phyloP scores from a whole-genome alignment of 2,797 vertebrate genomes.

The Melanotaenia trifasciata region DNA sequence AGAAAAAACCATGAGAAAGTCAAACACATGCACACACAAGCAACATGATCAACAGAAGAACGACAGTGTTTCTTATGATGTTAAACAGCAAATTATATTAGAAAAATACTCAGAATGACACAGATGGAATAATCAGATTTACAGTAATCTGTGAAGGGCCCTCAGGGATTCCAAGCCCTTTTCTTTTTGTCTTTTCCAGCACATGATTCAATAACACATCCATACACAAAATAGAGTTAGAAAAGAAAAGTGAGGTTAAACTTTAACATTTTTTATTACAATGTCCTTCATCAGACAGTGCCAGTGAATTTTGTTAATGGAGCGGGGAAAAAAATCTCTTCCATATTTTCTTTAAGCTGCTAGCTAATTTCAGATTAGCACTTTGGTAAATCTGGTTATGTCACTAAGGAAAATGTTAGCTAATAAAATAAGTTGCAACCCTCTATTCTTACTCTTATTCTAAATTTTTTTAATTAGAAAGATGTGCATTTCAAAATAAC shows the following conservation, averaged over 20 bases:
- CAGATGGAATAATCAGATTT: constrained; percentile 19
- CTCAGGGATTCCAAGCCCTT: constrained; percentile 12
- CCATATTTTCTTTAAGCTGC: too few species aligned
- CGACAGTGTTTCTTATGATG: background rate
- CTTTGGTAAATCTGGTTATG: too few species aligned
- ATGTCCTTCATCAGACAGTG: background rate
- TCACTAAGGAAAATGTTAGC: too few species aligned
- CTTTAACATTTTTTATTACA: background rate
- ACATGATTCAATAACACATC: background rate
- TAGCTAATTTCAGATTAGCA: too few species aligned
- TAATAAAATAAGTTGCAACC: too few species aligned
- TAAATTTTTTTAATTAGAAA: too few species aligned
- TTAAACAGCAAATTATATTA: constrained; percentile 14
- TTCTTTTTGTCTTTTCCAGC: constrained; percentile 7
- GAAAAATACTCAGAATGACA: constrained; percentile 15
- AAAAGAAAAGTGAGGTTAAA: too few species aligned
- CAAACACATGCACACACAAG: background rate
- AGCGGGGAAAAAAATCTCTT: too few species aligned
- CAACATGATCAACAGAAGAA: constrained; percentile 1
- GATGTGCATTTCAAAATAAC: too few species aligned
- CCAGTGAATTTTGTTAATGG: background rate
- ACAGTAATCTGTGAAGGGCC: constrained; percentile 10
- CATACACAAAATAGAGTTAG: background rate
- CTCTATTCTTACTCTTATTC: too few species aligned
- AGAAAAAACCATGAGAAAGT: background rate